These are phyloP conservation scores for Tenualosa ilisha DNA, from an alignment of 2,797 vertebrate species.

Conservation along the genomic window DNA sequence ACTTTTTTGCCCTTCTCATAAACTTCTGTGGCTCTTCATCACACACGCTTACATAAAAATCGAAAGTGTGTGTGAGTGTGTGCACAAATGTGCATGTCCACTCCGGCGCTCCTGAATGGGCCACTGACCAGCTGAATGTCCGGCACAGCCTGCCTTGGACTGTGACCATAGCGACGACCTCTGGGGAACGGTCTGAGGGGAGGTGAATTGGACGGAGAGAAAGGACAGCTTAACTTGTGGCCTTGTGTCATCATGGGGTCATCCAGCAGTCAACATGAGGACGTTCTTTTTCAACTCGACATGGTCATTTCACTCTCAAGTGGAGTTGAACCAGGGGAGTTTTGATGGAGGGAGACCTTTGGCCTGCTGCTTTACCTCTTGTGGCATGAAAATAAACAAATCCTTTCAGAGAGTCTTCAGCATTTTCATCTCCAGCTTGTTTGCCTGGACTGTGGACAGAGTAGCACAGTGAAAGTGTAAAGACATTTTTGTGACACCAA, in stretches of 20 bases:
- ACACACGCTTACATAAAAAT: background rate
- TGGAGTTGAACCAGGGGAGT: constrained; percentile 26
- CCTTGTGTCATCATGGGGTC: constrained; percentile 77
- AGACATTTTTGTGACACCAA: background rate
- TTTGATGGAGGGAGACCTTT: constrained; percentile 46
- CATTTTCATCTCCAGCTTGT: background rate
- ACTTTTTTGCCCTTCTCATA: background rate
- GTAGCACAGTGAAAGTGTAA: background rate
- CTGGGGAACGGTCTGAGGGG: constrained; percentile 58
- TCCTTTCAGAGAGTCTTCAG: background rate
- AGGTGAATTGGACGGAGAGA: constrained; percentile 58
- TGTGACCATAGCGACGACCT: constrained; percentile 45
- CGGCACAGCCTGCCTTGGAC: constrained; percentile 71
- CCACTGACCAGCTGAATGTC: constrained; percentile 52
- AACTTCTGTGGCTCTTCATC: background rate
- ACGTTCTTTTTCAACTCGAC: constrained; percentile 59
- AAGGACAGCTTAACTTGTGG: constrained; percentile 90
- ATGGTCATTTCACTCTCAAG: constrained; percentile 41
- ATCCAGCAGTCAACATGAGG: constrained; percentile 71
- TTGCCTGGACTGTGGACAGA: background rate
- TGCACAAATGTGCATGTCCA: background rate
- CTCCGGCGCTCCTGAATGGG: constrained; percentile 42
- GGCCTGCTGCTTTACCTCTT: background rate
- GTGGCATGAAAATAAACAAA: background rate
- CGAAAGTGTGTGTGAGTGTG: constrained; percentile 19